A percentile compares a stretch with the other conserved stretches of the same genome.
Evolutionary conservation across 2,797 vertebrate species (phyloP).

Genomic region (Enteromius unitaeniatus): DNA sequence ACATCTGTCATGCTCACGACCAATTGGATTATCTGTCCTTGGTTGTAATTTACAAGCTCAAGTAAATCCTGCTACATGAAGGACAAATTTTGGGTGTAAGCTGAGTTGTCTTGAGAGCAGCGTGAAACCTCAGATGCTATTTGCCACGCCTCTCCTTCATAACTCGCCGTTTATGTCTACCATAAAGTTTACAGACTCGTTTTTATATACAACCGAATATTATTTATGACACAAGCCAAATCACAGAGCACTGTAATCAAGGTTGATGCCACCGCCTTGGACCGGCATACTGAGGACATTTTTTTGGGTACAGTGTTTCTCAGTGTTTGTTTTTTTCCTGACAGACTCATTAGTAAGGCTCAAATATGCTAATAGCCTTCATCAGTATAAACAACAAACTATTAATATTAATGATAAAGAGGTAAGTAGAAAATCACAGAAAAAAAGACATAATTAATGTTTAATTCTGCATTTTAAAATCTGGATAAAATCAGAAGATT

Average conservation of each 20-base stretch:
- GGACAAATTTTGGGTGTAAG: constrained; percentile 46
- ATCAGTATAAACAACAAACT: not conserved
- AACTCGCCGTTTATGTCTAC: constrained; percentile 53
- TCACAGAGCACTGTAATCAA: constrained; percentile 37
- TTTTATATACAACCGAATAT: constrained; percentile 56
- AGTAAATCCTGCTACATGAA: constrained; percentile 54
- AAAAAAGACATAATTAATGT: not conserved
- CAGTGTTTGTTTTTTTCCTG: not conserved
- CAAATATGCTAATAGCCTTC: not conserved
- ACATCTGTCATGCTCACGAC: constrained; percentile 41
- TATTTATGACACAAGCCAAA: constrained; percentile 47
- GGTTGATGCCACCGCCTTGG: constrained; percentile 34
- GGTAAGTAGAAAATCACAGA: not conserved
- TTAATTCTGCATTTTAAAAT: not conserved
- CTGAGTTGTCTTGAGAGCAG: constrained; percentile 40
- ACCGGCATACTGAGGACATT: not conserved
- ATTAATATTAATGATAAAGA: not conserved
- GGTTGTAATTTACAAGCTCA: constrained; percentile 56
- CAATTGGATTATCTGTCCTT: constrained; percentile 59
- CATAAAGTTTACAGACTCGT: constrained; percentile 60
- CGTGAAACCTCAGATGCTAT: constrained; percentile 26
- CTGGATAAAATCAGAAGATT: not conserved
- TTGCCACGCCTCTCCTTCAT: constrained; percentile 45
- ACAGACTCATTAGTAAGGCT: not conserved
- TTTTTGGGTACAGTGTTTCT: not conserved